Percentiles rank a stretch among this genome's conserved stretches.
phyloP scores from a whole-genome alignment of 2,113 vertebrate genomes.

The Gadus macrocephalus region DNA sequence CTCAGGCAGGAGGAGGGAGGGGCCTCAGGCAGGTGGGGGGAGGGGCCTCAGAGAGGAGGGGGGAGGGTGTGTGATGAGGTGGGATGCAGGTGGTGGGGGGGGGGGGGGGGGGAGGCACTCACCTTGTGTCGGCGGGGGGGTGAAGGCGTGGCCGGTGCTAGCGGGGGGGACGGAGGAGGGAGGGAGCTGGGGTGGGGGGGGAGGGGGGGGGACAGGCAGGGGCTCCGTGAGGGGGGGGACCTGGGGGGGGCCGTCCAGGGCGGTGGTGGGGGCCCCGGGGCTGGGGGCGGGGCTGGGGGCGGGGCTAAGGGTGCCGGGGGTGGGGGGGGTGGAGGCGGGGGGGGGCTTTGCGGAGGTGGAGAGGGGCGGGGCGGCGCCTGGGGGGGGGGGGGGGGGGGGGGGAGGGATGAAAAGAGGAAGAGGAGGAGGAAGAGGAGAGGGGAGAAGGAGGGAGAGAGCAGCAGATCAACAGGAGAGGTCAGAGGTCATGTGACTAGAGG shows the following conservation, averaged over 20 bases:
- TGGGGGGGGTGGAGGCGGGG: constrained; percentile 76
- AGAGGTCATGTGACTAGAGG: too few relatives aligned
- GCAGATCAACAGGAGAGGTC: not conserved
- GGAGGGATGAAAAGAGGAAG: constrained; percentile 47
- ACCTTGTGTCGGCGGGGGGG: constrained; percentile 91
- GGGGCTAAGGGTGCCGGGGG: constrained; percentile 44
- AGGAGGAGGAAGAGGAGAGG: constrained; percentile 54
- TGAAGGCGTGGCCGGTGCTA: constrained; percentile 81
- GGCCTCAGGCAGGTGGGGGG: not conserved
- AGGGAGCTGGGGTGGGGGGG: constrained; percentile 89
- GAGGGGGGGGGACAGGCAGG: constrained; percentile 79
- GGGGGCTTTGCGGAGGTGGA: constrained; percentile 61
- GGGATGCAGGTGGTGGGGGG: constrained; percentile 5
- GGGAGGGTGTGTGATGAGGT: constrained; percentile 18
- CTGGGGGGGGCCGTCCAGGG: constrained; percentile 67
- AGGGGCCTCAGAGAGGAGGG: not conserved
- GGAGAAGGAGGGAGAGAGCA: constrained; percentile 16
- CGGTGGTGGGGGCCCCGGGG: constrained; percentile 64
- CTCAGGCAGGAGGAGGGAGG: not conserved
- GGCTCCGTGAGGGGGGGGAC: constrained; percentile 72
- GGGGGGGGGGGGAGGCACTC: constrained; percentile 70
- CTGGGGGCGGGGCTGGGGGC: constrained; percentile 50
- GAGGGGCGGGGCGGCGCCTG: constrained; percentile 79
- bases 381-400: constrained; percentile 44
- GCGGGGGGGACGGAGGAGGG: constrained; percentile 78